phyloP scores from a whole-genome alignment of 2,113 vertebrate genomes.

The Pao palembangensis region DNA sequence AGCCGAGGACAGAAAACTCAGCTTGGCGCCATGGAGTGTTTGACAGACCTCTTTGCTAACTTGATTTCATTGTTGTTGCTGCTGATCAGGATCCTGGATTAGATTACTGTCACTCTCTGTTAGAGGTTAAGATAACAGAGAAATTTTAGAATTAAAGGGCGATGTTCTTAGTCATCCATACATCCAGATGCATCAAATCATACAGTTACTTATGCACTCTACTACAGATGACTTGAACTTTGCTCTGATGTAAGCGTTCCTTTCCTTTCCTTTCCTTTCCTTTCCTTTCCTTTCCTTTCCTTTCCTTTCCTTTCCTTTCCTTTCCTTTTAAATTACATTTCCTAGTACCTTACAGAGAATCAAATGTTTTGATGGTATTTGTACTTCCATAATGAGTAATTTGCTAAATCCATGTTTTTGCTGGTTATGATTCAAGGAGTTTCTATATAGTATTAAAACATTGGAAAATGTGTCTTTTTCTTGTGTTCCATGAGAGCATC shows the following conservation, averaged over 20 bases:
- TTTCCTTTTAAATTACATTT: background rate
- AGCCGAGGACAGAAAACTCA: slow-evolving; percentile 8
- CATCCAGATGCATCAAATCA: slow-evolving; percentile 31
- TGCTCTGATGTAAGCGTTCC: slow-evolving; percentile 3
- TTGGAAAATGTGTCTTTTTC: no score
- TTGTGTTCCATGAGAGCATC: no score
- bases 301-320: background rate
- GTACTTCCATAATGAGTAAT: no score
- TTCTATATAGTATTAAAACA: no score
- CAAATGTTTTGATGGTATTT: no score
- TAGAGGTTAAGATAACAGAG: slow-evolving; percentile 72
- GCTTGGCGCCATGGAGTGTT: slow-evolving; percentile 15
- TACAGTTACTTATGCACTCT: background rate
- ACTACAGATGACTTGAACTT: slow-evolving; percentile 10
- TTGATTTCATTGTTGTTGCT: slow-evolving; percentile 66
- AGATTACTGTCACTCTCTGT: slow-evolving; percentile 77
- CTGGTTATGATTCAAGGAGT: no score
- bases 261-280: slow-evolving; percentile 20
- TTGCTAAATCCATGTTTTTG: no score
- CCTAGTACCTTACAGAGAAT: no score
- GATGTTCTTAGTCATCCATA: slow-evolving; percentile 50
- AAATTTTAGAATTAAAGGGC: slow-evolving; percentile 72
- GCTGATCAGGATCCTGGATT: slow-evolving; percentile 75
- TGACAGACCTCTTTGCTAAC: slow-evolving; percentile 21
- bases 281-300: background rate